Evolutionary conservation across 2,113 vertebrate species (phyloP).

Genomic region (Heteronetta atricapilla): DNA sequence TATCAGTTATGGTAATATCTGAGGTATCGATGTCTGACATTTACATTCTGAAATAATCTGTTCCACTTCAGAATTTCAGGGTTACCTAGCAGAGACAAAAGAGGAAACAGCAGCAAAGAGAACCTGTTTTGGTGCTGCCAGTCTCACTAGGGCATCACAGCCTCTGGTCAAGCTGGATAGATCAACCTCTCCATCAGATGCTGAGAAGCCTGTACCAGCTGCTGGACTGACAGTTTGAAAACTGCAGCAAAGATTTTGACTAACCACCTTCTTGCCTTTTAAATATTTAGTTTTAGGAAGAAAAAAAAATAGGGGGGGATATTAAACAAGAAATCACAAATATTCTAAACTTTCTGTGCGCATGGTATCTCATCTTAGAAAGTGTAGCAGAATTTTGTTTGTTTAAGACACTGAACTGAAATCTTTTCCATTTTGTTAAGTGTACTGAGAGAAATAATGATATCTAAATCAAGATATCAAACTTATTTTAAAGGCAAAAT

Average conservation of each 20-base stretch:
- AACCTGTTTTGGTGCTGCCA: neutral
- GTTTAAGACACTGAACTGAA: neutral
- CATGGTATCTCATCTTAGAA: neutral
- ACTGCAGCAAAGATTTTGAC: neutral
- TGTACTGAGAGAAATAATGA: neutral
- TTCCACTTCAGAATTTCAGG: neutral
- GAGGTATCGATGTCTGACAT: neutral
- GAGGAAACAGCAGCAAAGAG: neutral
- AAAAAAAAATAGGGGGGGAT: no score
- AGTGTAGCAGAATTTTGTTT: neutral
- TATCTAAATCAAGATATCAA: neutral
- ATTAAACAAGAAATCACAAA: neutral
- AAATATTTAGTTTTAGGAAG: neutral
- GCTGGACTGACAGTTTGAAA: neutral
- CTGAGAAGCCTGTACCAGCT: neutral
- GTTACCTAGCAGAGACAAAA: neutral
- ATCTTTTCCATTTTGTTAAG: neutral
- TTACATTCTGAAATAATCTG: neutral
- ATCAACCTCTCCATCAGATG: neutral
- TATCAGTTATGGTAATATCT: neutral
- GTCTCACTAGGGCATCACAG: neutral
- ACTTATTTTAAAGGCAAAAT: neutral
- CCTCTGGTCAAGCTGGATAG: neutral
- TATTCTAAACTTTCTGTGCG: neutral
- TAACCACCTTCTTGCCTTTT: neutral